These are phyloP conservation scores for Pantherophis guttatus DNA, from an alignment of 2,113 vertebrate species.

Conservation along the genomic window DNA sequence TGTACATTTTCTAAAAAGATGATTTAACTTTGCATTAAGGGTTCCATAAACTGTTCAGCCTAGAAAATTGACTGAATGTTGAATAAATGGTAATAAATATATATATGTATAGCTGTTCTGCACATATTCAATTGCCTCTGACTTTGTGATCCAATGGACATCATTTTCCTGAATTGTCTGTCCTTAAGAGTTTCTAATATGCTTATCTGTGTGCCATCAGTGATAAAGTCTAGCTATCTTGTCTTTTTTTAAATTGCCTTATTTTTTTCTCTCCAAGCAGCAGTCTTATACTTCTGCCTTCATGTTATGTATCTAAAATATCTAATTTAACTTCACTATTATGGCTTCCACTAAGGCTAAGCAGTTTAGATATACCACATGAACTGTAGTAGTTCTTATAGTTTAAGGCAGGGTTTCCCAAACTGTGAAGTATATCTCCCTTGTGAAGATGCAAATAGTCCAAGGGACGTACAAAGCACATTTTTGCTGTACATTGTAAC, in stretches of 20 bases:
- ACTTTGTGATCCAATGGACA: background rate
- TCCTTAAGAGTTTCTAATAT: background rate
- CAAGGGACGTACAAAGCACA: background rate
- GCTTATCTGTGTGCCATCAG: background rate
- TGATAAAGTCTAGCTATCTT: background rate
- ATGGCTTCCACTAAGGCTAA: background rate
- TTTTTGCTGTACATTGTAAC: background rate
- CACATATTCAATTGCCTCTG: background rate
- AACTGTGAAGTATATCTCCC: background rate
- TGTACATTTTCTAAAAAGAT: background rate
- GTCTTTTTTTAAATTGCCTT: background rate
- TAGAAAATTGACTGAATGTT: background rate
- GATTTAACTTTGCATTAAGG: background rate
- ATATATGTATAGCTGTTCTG: background rate
- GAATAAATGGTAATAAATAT: background rate
- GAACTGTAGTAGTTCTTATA: background rate
- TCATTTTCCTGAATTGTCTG: background rate
- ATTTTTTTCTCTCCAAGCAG: background rate
- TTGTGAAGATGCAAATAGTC: background rate
- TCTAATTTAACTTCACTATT: background rate
- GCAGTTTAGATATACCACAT: background rate
- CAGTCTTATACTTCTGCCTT: background rate
- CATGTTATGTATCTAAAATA: background rate
- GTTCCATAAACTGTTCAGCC: background rate
- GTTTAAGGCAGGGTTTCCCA: background rate